Evolutionary conservation across 2,888 invertebrate species (phyloP).

Genomic region (Sycophila texana): DNA sequence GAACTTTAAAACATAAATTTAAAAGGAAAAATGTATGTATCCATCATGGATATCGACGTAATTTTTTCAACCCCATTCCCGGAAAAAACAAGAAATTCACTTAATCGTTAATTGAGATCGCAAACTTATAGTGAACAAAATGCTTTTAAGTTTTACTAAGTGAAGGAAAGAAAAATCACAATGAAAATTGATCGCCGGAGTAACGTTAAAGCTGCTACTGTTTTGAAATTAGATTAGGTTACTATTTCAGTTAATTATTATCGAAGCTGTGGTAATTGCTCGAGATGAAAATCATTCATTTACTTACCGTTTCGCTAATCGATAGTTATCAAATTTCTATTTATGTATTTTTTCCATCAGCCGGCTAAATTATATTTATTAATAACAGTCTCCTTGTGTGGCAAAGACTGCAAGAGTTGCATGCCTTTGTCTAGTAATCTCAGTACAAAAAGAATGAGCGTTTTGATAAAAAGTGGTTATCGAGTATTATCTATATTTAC

Average conservation of each 20-base stretch:
- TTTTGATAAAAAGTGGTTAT: too few species aligned
- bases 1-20: too few species aligned
- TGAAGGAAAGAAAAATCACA: constrained; percentile 34
- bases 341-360: too few species aligned
- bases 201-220: neutral
- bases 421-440: too few species aligned
- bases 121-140: constrained; percentile 32
- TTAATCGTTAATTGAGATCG: neutral
- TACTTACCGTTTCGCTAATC: neutral
- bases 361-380: too few species aligned
- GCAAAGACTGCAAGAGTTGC: too few species aligned
- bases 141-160: constrained; percentile 21
- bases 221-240: constrained; percentile 44
- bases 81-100: neutral
- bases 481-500: too few species aligned
- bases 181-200: constrained; percentile 28
- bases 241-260: constrained; percentile 32
- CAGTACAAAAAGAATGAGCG: too few species aligned
- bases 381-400: too few species aligned
- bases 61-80: too few species aligned
- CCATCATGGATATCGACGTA: too few species aligned
- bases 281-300: neutral
- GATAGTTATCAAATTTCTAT: neutral
- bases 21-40: neutral
- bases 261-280: constrained; percentile 4